phyloP scores from a whole-genome alignment of 2,797 vertebrate species.

The Chiroxiphia lanceolata region DNA sequence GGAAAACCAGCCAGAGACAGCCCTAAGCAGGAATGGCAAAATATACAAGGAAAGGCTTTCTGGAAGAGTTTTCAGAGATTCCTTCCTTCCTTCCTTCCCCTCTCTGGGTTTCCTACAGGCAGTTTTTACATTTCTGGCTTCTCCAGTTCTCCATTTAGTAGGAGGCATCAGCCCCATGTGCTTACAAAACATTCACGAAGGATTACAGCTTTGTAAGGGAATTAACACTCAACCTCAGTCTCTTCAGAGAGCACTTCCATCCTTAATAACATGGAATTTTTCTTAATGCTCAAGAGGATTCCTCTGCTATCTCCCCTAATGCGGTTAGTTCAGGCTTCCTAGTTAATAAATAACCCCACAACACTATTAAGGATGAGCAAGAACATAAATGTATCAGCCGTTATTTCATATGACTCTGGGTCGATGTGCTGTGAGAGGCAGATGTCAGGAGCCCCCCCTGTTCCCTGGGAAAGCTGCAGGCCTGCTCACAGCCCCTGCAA shows the following conservation, averaged over 20 bases:
- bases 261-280: constrained; percentile 19
- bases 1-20: neutral
- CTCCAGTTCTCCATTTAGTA: neutral
- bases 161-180: neutral
- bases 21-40: neutral
- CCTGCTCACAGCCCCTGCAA: neutral
- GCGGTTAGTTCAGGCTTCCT: neutral
- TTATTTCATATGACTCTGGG: neutral
- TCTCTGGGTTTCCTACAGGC: neutral
- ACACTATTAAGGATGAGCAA: neutral
- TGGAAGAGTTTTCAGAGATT: neutral
- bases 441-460: neutral
- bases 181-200: neutral
- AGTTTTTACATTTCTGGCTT: neutral
- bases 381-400: neutral
- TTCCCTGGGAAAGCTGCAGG: neutral
- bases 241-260: constrained; percentile 6
- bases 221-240: constrained; percentile 24
- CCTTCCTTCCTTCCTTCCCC: neutral
- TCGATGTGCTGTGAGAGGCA: neutral
- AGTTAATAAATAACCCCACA: neutral
- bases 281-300: constrained; percentile 14
- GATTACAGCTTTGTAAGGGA: constrained; percentile 40
- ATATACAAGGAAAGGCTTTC: neutral
- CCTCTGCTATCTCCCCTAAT: neutral